Percentiles rank a stretch among this genome's conserved stretches.
phyloP scores from a whole-genome alignment of 2,797 vertebrate species.

The Pantherophis vulpinus region DNA sequence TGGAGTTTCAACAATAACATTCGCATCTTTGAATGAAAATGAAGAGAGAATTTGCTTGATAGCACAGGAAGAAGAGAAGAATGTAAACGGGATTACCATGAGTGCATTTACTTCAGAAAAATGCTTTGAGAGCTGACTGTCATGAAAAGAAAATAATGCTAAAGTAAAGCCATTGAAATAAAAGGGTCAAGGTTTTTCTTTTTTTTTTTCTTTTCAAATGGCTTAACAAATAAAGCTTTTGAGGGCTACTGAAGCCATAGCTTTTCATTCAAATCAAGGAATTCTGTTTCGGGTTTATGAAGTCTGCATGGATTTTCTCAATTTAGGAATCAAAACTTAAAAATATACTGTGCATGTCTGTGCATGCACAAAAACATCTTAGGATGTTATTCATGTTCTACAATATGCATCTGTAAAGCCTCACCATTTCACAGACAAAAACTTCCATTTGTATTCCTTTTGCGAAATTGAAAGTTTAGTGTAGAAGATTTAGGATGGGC shows the following conservation, averaged over 20 bases:
- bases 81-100: not conserved
- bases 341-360: not conserved
- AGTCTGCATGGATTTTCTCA: not conserved
- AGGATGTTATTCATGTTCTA: not conserved
- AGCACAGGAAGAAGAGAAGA: not conserved
- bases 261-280: not conserved
- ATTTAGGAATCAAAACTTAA: not conserved
- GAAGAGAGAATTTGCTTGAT: not conserved
- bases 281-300: not conserved
- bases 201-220: not conserved
- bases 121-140: not conserved
- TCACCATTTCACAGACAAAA: not conserved
- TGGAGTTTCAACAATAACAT: not conserved
- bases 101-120: not conserved
- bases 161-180: not conserved
- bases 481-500: not conserved
- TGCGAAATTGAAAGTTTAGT: not conserved
- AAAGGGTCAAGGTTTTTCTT: not conserved
- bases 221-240: not conserved
- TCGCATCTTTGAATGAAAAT: not conserved
- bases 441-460: not conserved
- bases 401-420: not conserved
- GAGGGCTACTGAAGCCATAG: not conserved
- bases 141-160: not conserved
- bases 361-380: not conserved